A percentile compares a stretch with the other conserved stretches of the same genome.
phyloP scores from a whole-genome alignment of 2,888 invertebrate genomes.

The Itoplectis maculator region DNA sequence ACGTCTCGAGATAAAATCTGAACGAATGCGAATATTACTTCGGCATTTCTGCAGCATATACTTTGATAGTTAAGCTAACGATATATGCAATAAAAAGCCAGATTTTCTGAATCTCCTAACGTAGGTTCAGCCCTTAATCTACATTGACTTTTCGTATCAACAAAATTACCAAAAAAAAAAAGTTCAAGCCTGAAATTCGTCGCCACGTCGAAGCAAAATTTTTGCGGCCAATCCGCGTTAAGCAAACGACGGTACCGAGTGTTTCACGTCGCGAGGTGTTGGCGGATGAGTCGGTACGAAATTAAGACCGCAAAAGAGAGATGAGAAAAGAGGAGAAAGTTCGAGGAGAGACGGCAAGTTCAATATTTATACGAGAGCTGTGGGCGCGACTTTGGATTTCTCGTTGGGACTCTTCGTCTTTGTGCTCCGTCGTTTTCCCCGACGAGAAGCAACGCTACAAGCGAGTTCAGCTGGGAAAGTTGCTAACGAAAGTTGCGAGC shows the following conservation, averaged over 20 bases:
- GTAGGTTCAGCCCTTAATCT: no score
- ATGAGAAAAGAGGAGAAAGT: conserved; percentile 5
- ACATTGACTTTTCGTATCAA: no score
- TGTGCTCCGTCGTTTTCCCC: conserved; percentile 48
- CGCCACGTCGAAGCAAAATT: not conserved
- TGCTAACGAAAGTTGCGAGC: conserved; percentile 55
- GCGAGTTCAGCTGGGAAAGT: conserved; percentile 37
- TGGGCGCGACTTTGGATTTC: conserved; percentile 40
- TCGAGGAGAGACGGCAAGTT: conserved; percentile 46
- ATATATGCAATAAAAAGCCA: no score
- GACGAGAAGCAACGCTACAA: conserved; percentile 32
- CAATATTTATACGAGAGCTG: conserved; percentile 64
- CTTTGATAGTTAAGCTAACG: no score
- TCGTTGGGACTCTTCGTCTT: conserved; percentile 42
- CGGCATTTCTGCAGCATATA: no score
- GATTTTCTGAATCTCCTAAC: no score
- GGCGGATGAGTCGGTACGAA: conserved; percentile 26
- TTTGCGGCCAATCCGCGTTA: not conserved
- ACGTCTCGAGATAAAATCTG: no score
- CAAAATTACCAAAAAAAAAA: no score
- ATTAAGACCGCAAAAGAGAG: conserved; percentile 40
- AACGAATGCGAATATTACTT: no score
- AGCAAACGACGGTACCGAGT: not conserved
- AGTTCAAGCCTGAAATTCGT: no score
- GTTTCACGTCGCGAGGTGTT: not conserved